Conservation (phyloP, 1,140 invertebrate genomes). For the Pseudobourletiella spinata region DNA sequence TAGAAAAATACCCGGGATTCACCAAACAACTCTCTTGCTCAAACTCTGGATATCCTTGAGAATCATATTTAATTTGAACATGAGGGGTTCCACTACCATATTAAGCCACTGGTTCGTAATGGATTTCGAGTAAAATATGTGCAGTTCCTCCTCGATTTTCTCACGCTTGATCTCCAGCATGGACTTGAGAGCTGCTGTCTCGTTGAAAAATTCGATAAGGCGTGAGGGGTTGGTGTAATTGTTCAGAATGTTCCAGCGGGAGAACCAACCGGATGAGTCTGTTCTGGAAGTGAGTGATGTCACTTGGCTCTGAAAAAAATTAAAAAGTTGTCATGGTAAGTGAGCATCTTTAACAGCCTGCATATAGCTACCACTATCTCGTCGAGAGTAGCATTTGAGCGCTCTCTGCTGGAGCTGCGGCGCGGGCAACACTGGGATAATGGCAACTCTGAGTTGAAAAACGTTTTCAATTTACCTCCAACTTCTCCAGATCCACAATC, state of each 20-base stretch:
- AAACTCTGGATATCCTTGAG: neutral
- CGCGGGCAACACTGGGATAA: too few relatives aligned
- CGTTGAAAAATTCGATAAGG: neutral
- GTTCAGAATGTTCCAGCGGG: neutral
- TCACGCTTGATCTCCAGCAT: neutral
- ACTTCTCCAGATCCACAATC: neutral
- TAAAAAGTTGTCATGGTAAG: neutral
- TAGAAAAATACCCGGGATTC: too few relatives aligned
- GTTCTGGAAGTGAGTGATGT: neutral
- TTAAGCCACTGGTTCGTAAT: neutral
- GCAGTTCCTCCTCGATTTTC: neutral
- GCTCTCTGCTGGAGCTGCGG: too few relatives aligned
- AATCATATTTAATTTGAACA: neutral
- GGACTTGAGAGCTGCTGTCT: neutral
- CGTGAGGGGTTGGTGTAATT: slow-evolving; percentile 5
- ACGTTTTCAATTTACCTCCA: slow-evolving; percentile 8
- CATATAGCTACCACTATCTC: too few relatives aligned
- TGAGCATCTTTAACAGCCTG: too few relatives aligned
- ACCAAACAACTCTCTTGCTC: neutral
- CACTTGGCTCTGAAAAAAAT: neutral
- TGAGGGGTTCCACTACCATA: neutral
- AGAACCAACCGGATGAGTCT: neutral
- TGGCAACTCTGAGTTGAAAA: too few relatives aligned
- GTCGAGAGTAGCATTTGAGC: too few relatives aligned
- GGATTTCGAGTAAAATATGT: neutral